phyloP scores from a whole-genome alignment of 2,113 vertebrate genomes.

The Caloenas nicobarica region DNA sequence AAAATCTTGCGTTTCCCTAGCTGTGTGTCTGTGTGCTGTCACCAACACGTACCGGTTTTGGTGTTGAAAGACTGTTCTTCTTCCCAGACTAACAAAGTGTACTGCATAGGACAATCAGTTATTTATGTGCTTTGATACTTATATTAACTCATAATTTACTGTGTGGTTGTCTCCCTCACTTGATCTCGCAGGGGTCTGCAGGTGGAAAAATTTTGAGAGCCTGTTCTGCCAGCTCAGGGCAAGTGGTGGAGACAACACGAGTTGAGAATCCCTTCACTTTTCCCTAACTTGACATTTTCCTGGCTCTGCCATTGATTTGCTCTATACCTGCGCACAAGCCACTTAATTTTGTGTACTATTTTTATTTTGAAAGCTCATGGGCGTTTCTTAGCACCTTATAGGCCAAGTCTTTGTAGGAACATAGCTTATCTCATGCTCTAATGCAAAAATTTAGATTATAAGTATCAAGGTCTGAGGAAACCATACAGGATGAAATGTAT shows the following conservation, averaged over 20 bases:
- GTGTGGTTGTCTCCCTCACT: neutral
- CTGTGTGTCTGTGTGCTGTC: neutral
- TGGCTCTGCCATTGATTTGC: neutral
- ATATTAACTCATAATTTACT: neutral
- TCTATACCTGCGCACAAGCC: neutral
- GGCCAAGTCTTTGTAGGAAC: neutral
- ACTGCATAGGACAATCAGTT: neutral
- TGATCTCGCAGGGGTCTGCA: rapidly evolving
- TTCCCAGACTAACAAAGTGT: neutral
- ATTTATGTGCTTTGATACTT: neutral
- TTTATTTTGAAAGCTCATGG: neutral
- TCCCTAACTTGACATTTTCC: neutral
- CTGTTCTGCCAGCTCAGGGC: neutral
- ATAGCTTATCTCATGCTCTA: neutral
- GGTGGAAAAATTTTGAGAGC: neutral
- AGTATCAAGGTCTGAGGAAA: neutral
- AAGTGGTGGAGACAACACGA: neutral
- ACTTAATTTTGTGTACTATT: neutral
- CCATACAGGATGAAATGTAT: neutral
- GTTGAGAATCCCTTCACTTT: neutral
- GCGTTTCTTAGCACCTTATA: neutral
- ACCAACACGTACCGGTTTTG: neutral
- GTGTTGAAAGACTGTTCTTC: neutral
- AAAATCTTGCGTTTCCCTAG: neutral
- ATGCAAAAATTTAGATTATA: neutral